A percentile compares a stretch with the other conserved stretches of the same genome.
phyloP scores from a whole-genome alignment of 2,113 vertebrate species.

The Apodemus sylvaticus region DNA sequence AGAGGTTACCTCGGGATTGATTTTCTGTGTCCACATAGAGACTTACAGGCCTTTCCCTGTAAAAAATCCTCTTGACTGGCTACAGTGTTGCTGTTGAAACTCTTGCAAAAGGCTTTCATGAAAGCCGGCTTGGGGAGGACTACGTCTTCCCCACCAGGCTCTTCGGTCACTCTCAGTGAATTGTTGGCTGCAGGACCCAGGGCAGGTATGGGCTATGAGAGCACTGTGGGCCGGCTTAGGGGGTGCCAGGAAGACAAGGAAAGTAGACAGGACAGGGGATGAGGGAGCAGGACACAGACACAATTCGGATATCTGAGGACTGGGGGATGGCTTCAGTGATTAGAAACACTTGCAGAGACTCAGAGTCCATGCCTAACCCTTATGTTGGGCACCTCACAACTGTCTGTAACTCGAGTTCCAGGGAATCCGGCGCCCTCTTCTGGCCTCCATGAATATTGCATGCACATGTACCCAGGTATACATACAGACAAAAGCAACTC shows the following conservation, averaged over 20 bases:
- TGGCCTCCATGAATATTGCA: neutral
- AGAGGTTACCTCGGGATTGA: neutral
- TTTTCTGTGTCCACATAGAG: too few relatives aligned
- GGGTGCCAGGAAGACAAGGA: neutral
- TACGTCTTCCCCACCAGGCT: neutral
- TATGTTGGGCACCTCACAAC: neutral
- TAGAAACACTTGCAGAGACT: neutral
- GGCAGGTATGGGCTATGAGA: neutral
- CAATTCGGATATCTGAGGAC: neutral
- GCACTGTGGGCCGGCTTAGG: neutral
- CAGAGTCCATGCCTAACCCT: neutral
- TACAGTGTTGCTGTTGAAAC: neutral
- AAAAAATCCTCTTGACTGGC: neutral
- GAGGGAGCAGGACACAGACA: neutral
- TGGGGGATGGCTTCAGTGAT: neutral
- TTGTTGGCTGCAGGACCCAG: neutral
- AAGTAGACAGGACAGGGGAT: neutral
- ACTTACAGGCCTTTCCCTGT: neutral
- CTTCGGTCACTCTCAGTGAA: neutral
- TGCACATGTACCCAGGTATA: neutral
- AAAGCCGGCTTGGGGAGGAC: neutral
- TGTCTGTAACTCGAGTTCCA: neutral
- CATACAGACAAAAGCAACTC: neutral
- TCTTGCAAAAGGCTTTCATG: neutral
- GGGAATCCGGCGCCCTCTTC: neutral